Conservation (phyloP, 1,140 invertebrate species). For the Thalassaphorura encarpata region DNA sequence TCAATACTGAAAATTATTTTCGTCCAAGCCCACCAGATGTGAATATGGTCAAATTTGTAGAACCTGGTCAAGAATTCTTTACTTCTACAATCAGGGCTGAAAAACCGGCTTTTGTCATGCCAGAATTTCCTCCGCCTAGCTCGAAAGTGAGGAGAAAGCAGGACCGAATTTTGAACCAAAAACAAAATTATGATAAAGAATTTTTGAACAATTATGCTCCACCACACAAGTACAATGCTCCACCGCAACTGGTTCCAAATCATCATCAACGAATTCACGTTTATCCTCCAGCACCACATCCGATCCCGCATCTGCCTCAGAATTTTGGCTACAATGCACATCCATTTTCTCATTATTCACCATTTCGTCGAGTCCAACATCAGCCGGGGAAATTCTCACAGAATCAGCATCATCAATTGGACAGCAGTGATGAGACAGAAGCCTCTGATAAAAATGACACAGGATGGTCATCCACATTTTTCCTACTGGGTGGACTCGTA, state of each 20-base stretch:
- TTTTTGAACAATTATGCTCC: not conserved
- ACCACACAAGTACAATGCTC: too few species aligned
- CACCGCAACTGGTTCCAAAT: too few species aligned
- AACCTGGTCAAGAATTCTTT: slow-evolving; percentile 28
- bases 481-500: slow-evolving; percentile 25
- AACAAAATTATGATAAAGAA: not conserved
- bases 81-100: slow-evolving; percentile 13
- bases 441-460: slow-evolving; percentile 4
- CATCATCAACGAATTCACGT: too few species aligned
- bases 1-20: slow-evolving; percentile 3
- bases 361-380: slow-evolving; percentile 3
- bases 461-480: slow-evolving; percentile 23
- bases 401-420: not conserved
- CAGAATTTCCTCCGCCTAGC: not conserved
- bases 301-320: not conserved
- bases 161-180: not conserved
- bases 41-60: too few species aligned
- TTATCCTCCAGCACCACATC: not conserved
- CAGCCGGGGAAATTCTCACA: slow-evolving; percentile 4
- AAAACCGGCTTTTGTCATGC: not conserved
- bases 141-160: not conserved
- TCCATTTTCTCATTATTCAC: not conserved
- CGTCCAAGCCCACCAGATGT: slow-evolving; percentile 19
- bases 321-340: not conserved
- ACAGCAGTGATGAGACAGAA: not conserved